phyloP scores from a whole-genome alignment of 2,888 invertebrate species.

The Tetheella fluctuosa region DNA sequence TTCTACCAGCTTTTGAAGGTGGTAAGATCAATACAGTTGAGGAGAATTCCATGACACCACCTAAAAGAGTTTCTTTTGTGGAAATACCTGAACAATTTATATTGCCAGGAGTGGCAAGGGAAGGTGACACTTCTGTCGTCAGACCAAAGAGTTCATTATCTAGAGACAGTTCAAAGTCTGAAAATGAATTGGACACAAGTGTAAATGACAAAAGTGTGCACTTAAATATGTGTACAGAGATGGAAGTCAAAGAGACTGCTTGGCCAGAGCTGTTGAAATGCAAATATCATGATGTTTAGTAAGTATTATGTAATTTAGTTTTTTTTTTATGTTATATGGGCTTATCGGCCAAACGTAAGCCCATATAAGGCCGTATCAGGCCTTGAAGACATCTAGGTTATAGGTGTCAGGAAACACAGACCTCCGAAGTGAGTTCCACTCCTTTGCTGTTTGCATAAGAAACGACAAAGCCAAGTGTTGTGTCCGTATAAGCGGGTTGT shows the following conservation, averaged over 20 bases:
- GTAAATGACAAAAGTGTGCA: conserved; percentile 59
- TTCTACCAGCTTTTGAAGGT: conserved; percentile 77
- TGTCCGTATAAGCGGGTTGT: no score
- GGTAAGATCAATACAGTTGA: conserved; percentile 53
- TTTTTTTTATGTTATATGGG: no score
- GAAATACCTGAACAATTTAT: conserved; percentile 58
- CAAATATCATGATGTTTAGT: conserved; percentile 89
- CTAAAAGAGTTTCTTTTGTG: conserved; percentile 70
- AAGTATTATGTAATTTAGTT: conserved; percentile 60
- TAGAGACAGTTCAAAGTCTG: conserved; percentile 37
- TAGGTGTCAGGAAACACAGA: no score
- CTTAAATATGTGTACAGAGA: conserved; percentile 61
- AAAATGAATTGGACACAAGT: conserved; percentile 59
- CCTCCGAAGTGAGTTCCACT: no score
- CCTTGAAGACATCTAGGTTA: no score
- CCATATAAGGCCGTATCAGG: no score
- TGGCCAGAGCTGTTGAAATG: conserved; percentile 87
- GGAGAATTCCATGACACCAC: conserved; percentile 64
- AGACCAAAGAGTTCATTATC: conserved; percentile 22
- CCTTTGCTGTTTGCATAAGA: no score
- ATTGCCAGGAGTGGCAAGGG: conserved; percentile 21
- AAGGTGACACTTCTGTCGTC: conserved; percentile 12
- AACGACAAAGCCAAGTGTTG: no score
- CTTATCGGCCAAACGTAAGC: no score
- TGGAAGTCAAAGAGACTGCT: conserved; percentile 61